These are phyloP conservation scores for Laupala kohalensis DNA, from an alignment of 1,140 invertebrate species.

Conservation along the genomic window DNA sequence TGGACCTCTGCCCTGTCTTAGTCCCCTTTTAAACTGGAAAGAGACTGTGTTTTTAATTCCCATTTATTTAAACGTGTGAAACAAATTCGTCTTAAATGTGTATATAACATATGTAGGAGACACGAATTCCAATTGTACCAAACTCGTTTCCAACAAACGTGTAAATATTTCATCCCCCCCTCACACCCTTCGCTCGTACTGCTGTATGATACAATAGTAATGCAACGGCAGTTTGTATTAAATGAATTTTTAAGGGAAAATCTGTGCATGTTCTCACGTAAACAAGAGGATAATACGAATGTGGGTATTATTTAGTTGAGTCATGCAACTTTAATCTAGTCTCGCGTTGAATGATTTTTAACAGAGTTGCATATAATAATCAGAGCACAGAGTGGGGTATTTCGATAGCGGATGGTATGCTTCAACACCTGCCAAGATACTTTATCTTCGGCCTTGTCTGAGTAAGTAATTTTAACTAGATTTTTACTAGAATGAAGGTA, in stretches of 20 bases:
- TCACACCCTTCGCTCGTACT: no score
- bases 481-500: no score
- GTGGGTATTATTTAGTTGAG: neutral
- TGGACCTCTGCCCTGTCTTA: neutral
- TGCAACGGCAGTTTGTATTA: neutral
- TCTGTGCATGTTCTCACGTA: neutral
- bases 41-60: neutral
- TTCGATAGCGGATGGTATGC: no score
- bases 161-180: neutral
- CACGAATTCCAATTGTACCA: neutral
- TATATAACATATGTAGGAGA: neutral
- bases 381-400: no score
- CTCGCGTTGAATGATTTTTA: neutral
- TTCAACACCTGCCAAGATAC: no score
- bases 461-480: no score
- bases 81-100: neutral
- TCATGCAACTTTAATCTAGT: neutral
- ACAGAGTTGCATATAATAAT: neutral
- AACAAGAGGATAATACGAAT: neutral
- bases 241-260: neutral
- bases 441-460: no score
- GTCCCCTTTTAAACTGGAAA: neutral
- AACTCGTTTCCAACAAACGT: neutral
- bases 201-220: neutral
- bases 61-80: neutral